Conservation (phyloP, 2,113 vertebrate genomes). For the Orientallactaga bullata region DNA sequence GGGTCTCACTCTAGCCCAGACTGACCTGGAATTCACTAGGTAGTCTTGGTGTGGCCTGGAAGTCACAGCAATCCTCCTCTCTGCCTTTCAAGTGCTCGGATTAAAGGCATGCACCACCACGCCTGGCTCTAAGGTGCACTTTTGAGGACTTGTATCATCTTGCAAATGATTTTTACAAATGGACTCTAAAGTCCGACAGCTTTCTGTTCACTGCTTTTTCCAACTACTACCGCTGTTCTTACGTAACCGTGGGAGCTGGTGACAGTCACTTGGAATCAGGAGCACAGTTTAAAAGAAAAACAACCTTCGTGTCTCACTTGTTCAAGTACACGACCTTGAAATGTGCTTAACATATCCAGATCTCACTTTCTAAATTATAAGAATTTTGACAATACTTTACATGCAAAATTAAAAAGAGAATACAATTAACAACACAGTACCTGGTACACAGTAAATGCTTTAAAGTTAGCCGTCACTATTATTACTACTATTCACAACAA, state of each 20-base stretch:
- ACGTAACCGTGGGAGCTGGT: too few relatives aligned
- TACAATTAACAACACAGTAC: not conserved
- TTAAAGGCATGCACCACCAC: too few relatives aligned
- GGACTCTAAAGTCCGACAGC: too few relatives aligned
- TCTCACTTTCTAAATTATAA: not conserved
- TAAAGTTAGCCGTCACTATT: not conserved
- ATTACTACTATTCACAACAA: not conserved
- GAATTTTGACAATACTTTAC: not conserved
- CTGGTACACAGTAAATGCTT: not conserved
- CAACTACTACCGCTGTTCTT: not conserved
- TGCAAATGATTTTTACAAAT: not conserved
- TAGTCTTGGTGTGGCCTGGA: too few relatives aligned
- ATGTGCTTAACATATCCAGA: not conserved
- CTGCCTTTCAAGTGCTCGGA: too few relatives aligned
- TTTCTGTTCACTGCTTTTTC: not conserved
- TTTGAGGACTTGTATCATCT: not conserved
- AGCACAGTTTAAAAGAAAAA: not conserved
- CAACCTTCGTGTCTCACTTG: not conserved
- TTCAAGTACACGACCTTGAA: not conserved
- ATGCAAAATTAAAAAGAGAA: not conserved
- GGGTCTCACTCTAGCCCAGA: too few relatives aligned
- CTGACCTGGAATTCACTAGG: too few relatives aligned
- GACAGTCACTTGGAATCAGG: not conserved
- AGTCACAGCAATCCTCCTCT: too few relatives aligned
- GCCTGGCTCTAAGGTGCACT: too few relatives aligned